phyloP scores from a whole-genome alignment of 2,888 invertebrate genomes.

The Philereme transversata region DNA sequence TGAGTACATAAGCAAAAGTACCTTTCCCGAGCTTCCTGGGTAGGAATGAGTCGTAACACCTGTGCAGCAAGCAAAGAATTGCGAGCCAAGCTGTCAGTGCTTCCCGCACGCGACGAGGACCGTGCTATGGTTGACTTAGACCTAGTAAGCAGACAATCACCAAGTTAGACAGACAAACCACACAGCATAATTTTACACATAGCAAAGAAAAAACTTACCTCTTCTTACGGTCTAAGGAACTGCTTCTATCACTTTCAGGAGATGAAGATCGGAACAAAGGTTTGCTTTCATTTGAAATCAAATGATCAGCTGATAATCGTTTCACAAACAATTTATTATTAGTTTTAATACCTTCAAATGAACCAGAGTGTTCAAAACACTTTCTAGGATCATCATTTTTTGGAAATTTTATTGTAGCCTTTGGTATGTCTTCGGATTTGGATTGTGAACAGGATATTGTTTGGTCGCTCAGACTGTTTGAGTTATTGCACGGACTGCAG shows the following conservation, averaged over 20 bases:
- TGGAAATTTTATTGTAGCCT: conserved; percentile 73
- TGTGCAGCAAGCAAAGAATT: conserved; percentile 91
- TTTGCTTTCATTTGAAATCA: conserved; percentile 73
- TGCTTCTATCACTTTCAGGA: conserved; percentile 78
- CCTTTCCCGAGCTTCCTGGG: conserved; percentile 92
- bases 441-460: conserved; percentile 63
- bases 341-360: conserved; percentile 76
- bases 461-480: conserved; percentile 69
- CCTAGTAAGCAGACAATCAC: conserved; percentile 53
- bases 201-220: conserved; percentile 54
- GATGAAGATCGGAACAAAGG: conserved; percentile 73
- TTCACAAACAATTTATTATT: conserved; percentile 78
- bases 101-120: conserved; percentile 74
- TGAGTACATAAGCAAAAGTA: conserved; percentile 44
- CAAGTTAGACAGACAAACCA: conserved; percentile 30
- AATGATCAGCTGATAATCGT: conserved; percentile 77
- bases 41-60: conserved; percentile 91
- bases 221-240: conserved; percentile 75
- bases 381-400: conserved; percentile 68
- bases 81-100: conserved; percentile 88
- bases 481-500: conserved; percentile 69
- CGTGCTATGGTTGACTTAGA: conserved; percentile 71
- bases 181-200: conserved; percentile 1
- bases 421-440: conserved; percentile 74
- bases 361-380: conserved; percentile 75